Conservation (phyloP, 2,888 invertebrate genomes). For the Epistrophe eligans region DNA sequence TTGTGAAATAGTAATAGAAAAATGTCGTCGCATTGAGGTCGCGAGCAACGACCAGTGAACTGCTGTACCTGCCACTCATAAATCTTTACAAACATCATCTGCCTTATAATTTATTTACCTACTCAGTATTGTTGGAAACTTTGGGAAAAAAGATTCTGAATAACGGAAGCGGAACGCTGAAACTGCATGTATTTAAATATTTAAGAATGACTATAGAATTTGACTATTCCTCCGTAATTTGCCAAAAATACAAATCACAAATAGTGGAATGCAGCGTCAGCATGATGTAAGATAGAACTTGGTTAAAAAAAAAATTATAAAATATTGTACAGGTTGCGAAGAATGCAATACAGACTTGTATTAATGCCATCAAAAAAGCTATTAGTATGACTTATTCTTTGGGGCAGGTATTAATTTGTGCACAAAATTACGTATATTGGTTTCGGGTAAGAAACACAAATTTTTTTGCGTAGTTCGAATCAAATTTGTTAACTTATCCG, state of each 20-base stretch:
- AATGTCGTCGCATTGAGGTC: slow-evolving; percentile 18
- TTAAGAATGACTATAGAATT: neutral
- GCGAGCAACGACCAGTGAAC: slow-evolving; percentile 16
- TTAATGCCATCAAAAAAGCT: no score
- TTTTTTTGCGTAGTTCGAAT: no score
- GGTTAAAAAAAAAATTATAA: neutral
- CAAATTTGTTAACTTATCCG: no score
- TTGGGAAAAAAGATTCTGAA: slow-evolving; percentile 4
- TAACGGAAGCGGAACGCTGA: slow-evolving; percentile 8
- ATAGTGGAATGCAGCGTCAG: neutral
- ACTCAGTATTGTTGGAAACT: slow-evolving; percentile 12
- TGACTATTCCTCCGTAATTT: neutral
- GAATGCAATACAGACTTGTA: neutral
- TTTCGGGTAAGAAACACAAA: no score
- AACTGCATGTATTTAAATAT: neutral
- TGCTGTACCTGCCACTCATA: slow-evolving; percentile 25
- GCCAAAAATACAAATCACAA: slow-evolving; percentile 3
- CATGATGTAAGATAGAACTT: neutral
- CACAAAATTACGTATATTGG: no score
- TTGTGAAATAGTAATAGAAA: slow-evolving; percentile 25
- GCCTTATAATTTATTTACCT: slow-evolving; percentile 6
- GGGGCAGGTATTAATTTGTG: no score
- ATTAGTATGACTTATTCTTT: no score
- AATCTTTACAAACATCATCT: slow-evolving; percentile 13
- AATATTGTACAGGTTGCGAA: neutral